These are phyloP conservation scores for Polypedilum vanderplanki DNA, from an alignment of 1,140 invertebrate genomes.

Conservation along the genomic window DNA sequence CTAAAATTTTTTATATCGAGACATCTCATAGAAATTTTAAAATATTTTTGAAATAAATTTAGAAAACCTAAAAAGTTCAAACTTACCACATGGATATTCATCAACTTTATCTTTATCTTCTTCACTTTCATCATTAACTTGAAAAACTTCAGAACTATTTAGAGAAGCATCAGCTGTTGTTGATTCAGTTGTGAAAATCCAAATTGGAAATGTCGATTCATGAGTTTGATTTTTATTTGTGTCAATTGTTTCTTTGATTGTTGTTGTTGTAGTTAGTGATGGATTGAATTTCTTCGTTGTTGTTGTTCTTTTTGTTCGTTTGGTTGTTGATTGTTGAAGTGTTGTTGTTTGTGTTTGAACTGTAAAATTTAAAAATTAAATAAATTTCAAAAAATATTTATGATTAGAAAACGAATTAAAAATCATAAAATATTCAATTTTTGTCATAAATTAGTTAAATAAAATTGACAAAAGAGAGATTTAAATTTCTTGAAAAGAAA, in stretches of 20 bases:
- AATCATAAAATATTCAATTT: no score
- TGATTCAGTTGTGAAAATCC: not conserved
- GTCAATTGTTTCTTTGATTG: not conserved
- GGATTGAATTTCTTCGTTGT: not conserved
- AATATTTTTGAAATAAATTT: no score
- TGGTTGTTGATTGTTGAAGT: not conserved
- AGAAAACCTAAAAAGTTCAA: not conserved
- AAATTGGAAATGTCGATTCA: not conserved
- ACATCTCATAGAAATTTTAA: no score
- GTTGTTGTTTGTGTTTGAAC: not conserved
- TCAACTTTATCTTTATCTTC: not conserved
- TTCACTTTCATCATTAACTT: not conserved
- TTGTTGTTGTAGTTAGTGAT: not conserved
- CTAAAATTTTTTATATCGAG: no score
- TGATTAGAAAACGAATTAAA: no score
- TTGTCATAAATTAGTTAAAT: no score
- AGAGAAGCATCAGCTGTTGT: not conserved
- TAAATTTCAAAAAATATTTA: no score
- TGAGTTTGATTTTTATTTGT: no score
- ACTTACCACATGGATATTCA: not conserved
- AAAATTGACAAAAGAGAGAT: no score
- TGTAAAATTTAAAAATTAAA: no score
- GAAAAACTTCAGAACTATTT: not conserved
- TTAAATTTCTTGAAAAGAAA: no score
- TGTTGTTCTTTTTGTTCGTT: not conserved